These are phyloP conservation scores for Calephelis perditalis DNA, from an alignment of 2,888 invertebrate genomes.

Conservation along the genomic window DNA sequence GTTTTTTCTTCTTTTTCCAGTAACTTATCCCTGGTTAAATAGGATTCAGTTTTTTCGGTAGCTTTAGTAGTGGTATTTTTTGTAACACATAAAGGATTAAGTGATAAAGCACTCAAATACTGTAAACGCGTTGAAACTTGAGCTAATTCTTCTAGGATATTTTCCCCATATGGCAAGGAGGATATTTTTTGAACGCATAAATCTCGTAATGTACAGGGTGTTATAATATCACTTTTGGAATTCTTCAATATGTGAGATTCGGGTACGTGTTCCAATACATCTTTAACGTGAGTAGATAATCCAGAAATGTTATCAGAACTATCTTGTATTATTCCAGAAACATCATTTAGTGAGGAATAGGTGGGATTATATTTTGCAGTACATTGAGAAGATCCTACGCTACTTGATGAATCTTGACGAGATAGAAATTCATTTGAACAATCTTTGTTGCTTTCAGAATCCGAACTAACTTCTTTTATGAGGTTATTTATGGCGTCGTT, in stretches of 20 bases:
- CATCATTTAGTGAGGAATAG: slow-evolving; percentile 79
- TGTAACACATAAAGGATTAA: slow-evolving; percentile 2
- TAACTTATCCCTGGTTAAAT: background rate
- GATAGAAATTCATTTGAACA: slow-evolving; percentile 46
- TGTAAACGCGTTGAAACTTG: slow-evolving; percentile 78
- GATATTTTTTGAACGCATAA: slow-evolving; percentile 82
- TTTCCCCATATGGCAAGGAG: slow-evolving; percentile 82
- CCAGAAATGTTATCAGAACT: slow-evolving; percentile 34
- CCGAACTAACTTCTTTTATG: slow-evolving; percentile 62
- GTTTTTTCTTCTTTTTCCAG: slow-evolving; percentile 21
- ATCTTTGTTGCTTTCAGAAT: slow-evolving; percentile 49
- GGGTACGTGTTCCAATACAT: slow-evolving; percentile 59
- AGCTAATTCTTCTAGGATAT: slow-evolving; percentile 83
- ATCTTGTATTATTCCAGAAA: slow-evolving; percentile 75
- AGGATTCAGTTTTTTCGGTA: background rate
- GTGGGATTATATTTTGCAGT: slow-evolving; percentile 83
- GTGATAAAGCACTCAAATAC: slow-evolving; percentile 42
- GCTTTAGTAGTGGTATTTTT: background rate
- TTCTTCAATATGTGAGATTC: background rate
- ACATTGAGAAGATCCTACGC: slow-evolving; percentile 82
- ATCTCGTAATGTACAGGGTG: slow-evolving; percentile 78
- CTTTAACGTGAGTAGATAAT: slow-evolving; percentile 56
- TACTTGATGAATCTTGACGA: slow-evolving; percentile 80
- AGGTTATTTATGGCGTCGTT: slow-evolving; percentile 69
- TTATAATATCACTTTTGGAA: slow-evolving; percentile 21